These are phyloP conservation scores for Telmatherina bonti DNA, from an alignment of 2,797 vertebrate genomes.

Conservation along the genomic window DNA sequence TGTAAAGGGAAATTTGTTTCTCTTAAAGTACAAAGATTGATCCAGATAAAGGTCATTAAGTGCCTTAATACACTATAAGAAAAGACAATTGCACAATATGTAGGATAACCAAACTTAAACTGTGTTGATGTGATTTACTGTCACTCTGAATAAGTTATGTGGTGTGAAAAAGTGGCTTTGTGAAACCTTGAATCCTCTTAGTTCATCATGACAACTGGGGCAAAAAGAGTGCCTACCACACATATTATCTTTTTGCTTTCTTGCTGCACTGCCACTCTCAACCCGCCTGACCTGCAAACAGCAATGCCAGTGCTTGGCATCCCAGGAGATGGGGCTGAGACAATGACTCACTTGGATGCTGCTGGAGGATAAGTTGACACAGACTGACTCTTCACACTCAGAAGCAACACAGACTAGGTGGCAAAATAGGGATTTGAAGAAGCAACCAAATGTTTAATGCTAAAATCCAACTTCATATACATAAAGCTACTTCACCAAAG, in stretches of 20 bases:
- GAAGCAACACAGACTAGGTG: conserved; percentile 46
- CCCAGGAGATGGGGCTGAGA: conserved; percentile 49
- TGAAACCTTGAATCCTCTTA: conserved; percentile 30
- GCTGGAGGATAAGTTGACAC: conserved; percentile 51
- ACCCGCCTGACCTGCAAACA: conserved; percentile 66
- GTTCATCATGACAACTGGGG: conserved; percentile 33
- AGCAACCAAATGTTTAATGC: conserved; percentile 31
- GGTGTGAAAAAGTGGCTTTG: conserved; percentile 19
- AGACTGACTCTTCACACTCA: conserved; percentile 62
- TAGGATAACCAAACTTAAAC: background rate
- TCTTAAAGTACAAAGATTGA: too few species aligned
- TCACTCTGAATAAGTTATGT: background rate
- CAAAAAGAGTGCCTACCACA: conserved; percentile 35
- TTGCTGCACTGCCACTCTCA: conserved; percentile 52
- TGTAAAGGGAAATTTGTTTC: background rate
- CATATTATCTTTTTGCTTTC: conserved; percentile 44
- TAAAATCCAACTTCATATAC: background rate
- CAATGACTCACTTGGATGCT: conserved; percentile 71
- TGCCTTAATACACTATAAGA: background rate
- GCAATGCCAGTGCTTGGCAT: conserved; percentile 58
- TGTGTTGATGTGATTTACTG: conserved; percentile 7
- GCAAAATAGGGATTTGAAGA: conserved; percentile 36
- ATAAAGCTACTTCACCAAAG: background rate
- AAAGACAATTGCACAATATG: background rate
- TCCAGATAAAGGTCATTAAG: too few species aligned